Conservation (phyloP, 2,113 vertebrate species). For the Esox niger region DNA sequence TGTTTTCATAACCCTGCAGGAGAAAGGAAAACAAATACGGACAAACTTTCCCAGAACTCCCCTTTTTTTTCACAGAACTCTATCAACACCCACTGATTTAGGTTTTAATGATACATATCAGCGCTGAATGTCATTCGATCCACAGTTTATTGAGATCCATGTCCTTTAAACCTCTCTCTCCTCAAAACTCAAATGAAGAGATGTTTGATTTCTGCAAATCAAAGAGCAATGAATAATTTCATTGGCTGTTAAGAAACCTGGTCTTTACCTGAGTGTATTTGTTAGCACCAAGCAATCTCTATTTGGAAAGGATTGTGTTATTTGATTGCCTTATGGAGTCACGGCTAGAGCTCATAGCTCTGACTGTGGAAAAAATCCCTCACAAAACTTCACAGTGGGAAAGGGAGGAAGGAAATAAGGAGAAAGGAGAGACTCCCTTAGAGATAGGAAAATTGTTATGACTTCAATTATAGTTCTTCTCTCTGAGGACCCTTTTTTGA, state of each 20-base stretch:
- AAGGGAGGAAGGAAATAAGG: constrained; percentile 5
- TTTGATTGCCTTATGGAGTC: constrained; percentile 25
- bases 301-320: constrained; percentile 27
- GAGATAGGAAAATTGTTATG: neutral
- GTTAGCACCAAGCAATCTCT: constrained; percentile 34
- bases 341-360: constrained; percentile 18
- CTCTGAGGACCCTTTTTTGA: neutral
- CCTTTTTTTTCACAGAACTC: neutral
- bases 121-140: neutral
- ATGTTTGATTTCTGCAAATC: constrained; percentile 29
- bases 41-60: neutral
- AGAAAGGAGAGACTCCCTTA: constrained; percentile 2
- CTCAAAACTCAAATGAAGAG: constrained; percentile 27
- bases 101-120: neutral
- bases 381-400: constrained; percentile 7
- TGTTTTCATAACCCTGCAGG: constrained; percentile 1
- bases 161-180: constrained; percentile 30
- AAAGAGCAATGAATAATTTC: constrained; percentile 27
- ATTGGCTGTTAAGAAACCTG: constrained; percentile 25
- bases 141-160: constrained; percentile 14
- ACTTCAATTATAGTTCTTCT: neutral
- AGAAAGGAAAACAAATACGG: too few relatives aligned
- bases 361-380: constrained; percentile 31
- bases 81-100: neutral
- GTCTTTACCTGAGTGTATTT: constrained; percentile 34